Base-by-base conservation (phyloP, 2,797 vertebrate species). In the Anolis apletophallus region DNA sequence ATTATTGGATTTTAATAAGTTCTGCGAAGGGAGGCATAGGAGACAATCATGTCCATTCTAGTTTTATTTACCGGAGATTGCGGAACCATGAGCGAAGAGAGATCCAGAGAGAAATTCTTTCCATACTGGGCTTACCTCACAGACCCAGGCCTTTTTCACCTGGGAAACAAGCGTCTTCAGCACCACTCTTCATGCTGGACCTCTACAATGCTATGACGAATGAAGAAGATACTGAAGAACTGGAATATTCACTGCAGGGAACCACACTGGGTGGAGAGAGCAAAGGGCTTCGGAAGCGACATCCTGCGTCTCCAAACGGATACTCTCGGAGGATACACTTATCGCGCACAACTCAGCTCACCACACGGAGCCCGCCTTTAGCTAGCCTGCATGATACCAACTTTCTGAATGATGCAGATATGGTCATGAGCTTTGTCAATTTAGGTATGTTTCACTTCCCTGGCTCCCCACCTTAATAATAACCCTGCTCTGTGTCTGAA, bases 391-490 rank as follows among this genome's bases (percentile, higher is more conserved):
- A 98, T 26, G 98, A 99, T 95, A 97, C 98, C 96, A 99, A 96
- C 97, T 99, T 99, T 94, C 98, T 99, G 91, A 99, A 99, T 91
- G 99, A 99, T 92, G 99, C 99, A 78, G 99, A 99, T 90, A 99
- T 99, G 99, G 98, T 99, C 81, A 99, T 99, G 99, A 99, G 99
- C 94, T 99, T 99, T 96, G 99, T 99, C 92, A 99, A 99, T 94
- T 96, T 99, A 95, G 99, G 99, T 99, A 97, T 12, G 98, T 98
- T 94, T 95, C 94, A 83, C 2, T 78, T 32, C 90, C 83, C 61
- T 17, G 9, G 12, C 93, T 92, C 93, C 23, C 40, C 36, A 73
- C 11, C 5, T 67, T 80, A 52, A 21, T 1, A 80, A 67, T 52
- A 34, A 40, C 6, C 21, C 46, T 5, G 71, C 82, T 94, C 81